Percentiles rank a stretch among this genome's conserved stretches.
These are phyloP conservation scores for Trachelus troglodyta DNA, from an alignment of 2,888 invertebrate species.

Conservation along the genomic window DNA sequence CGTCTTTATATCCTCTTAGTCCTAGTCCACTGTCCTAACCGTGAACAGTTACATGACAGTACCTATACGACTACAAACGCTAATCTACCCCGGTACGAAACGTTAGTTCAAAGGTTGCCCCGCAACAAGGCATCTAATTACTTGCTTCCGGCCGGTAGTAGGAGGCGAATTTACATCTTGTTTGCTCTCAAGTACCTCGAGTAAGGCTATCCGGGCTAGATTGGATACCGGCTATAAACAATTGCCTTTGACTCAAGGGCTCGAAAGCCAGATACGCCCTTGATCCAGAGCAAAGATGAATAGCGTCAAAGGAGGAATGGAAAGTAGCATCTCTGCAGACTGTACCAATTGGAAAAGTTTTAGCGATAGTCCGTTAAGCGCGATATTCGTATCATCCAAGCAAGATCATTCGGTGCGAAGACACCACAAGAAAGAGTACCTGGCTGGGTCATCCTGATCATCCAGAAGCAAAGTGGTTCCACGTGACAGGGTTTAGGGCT, in stretches of 20 bases:
- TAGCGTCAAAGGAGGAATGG: neutral
- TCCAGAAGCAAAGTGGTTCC: neutral
- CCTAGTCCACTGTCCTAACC: neutral
- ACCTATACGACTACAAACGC: neutral
- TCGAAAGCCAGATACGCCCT: slow-evolving; percentile 32
- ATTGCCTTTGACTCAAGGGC: slow-evolving; percentile 44
- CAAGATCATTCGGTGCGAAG: neutral
- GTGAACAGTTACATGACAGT: neutral
- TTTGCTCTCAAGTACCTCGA: slow-evolving; percentile 59
- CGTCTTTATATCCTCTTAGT: neutral
- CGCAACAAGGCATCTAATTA: slow-evolving; percentile 64
- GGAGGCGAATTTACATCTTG: slow-evolving; percentile 60
- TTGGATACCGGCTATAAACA: slow-evolving; percentile 44
- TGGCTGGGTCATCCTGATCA: neutral
- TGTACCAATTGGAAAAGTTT: neutral
- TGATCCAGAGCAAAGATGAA: neutral
- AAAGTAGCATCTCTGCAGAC: neutral
- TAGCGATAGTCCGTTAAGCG: neutral
- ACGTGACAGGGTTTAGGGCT: neutral
- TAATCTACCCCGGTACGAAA: slow-evolving; percentile 45
- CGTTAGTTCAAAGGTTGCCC: slow-evolving; percentile 59
- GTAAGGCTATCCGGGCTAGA: slow-evolving; percentile 33
- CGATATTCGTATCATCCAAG: neutral
- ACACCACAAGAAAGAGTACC: neutral
- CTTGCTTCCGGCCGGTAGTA: slow-evolving; percentile 52